Base-by-base conservation (phyloP, 1,140 invertebrate species). In the Drosophila asahinai region DNA sequence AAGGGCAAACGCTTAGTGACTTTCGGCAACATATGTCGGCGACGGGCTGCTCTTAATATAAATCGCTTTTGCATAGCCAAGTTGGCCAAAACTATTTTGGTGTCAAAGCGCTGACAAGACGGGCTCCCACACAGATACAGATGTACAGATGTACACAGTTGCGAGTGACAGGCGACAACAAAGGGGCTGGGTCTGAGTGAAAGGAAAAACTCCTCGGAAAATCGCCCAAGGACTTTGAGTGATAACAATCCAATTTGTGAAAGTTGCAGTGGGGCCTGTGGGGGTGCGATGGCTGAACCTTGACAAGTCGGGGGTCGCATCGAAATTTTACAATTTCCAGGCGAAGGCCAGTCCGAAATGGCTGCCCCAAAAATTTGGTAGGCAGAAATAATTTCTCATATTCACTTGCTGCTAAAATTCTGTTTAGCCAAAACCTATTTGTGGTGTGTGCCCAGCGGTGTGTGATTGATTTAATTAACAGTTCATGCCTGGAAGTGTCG, bases 401-500 rank as follows among this genome's bases (percentile, higher is more conserved):
- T 59, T 47, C 19, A 80, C 51, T 49, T 64, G 63, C n/a, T 40
- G 59, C 38, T 15, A 15, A 33, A 65, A 71, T 81, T 62, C 30
- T 25, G 66, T 74, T 73, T 38, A 36, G 38, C 27, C 27, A 14
- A 76, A 83, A 49, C 47, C 49, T 36, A 36, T 62, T 17, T 59
- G 47, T 19, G n/a, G 59, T 51, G 49, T 25, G 14, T 73, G 55
- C 22, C 52, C 52, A 84, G 49, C 57, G 66, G 40, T 43, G 78
- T 86, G 82, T 78, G 68, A 84, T 67, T 77, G 61, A 87, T 84
- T 89, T 87, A 78, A 87, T 81, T 87, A 89, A 64, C 70, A 75
- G 64, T 55, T 67, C 25, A 62, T 71, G 67, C 65, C 73, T 81
- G 84, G 66, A 72, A 67, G 58, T 84, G 83, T 78, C 77, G 77